Evolutionary conservation across 2,888 invertebrate genomes (phyloP), one percentile per base, ranked within the genome.

Genomic region (Thyatira batis): DNA sequence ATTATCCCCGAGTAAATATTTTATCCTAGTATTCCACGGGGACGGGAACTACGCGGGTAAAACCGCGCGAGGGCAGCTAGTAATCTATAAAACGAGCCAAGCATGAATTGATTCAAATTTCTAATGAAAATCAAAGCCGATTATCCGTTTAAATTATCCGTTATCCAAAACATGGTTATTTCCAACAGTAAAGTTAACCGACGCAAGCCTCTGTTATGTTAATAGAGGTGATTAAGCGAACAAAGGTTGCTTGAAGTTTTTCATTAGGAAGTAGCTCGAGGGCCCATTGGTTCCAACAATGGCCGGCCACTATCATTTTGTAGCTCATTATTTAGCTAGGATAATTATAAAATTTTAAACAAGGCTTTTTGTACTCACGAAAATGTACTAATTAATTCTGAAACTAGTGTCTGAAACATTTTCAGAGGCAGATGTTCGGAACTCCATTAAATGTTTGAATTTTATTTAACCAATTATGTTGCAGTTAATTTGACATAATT

Each of bases 211-310:
- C 66, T 69, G 56, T 71, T 69, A 54, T 66, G 66, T 53, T 66
- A 71, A 64, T 66, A 59, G 50, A 10, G 54, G 64, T 63, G 64
- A 66, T 68, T 71, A 63, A 66, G 56, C 25, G 57, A 63, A 71
- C 69, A 66, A 70, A 68, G 66, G 30, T 33, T 53, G 39, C 62
- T 1, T 48, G 45, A 61, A 64, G 60, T 71, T 68, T 67, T 69
- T 63, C 67, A 65, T 60, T 61, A 60, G 49, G 27, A 53, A 66
- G 64, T 59, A 49, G 61, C 70, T 57, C 52, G 48, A 53, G 52
- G 68, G 39, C 8, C 62, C 20, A 55, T 58, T 54, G 49, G 23
- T 27, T 23, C 28, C 23, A 56, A 69, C 65, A 69, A 67, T 64
- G 45, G 57, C 1, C 8, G 10, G 53, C 53, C 56, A 51, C 58